Percentiles rank a stretch among this genome's conserved stretches.
These are phyloP conservation scores for Teleiodes luculella DNA, from an alignment of 2,888 invertebrate genomes.

Conservation along the genomic window DNA sequence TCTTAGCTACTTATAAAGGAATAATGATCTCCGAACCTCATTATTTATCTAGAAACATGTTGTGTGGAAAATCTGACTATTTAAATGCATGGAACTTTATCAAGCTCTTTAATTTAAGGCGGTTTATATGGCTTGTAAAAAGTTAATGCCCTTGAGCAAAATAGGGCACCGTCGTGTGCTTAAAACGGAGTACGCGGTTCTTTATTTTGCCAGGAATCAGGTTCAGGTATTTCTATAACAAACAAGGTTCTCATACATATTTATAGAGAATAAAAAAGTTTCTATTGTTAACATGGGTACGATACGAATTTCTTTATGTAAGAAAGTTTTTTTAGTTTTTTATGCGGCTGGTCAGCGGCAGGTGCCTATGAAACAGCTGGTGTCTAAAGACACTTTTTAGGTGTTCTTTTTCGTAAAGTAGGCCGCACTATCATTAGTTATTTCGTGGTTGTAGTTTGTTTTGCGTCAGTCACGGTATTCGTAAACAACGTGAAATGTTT, in stretches of 20 bases:
- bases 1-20: conserved; percentile 61
- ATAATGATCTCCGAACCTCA: conserved; percentile 52
- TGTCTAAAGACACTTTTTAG: conserved; percentile 50
- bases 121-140: conserved; percentile 12
- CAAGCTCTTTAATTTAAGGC: conserved; percentile 13
- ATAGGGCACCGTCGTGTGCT: background rate
- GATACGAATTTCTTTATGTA: conserved; percentile 38
- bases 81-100: conserved; percentile 25
- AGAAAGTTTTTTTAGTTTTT: conserved; percentile 41
- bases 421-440: conserved; percentile 53
- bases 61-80: conserved; percentile 28
- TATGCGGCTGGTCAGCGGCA: conserved; percentile 57
- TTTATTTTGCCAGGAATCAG: conserved; percentile 7
- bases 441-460: conserved; percentile 61
- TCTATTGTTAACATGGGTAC: conserved; percentile 47
- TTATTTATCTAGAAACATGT: conserved; percentile 36
- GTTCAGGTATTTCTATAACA: conserved; percentile 13
- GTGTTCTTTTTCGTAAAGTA: conserved; percentile 40
- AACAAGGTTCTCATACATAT: conserved; percentile 31
- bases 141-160: conserved; percentile 3
- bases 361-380: conserved; percentile 62
- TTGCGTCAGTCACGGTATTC: conserved; percentile 66
- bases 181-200: conserved; percentile 10
- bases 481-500: conserved; percentile 52
- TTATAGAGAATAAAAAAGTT: conserved; percentile 31